Conservation (phyloP, 2,888 invertebrate species). For the Drosophila cracens region DNA sequence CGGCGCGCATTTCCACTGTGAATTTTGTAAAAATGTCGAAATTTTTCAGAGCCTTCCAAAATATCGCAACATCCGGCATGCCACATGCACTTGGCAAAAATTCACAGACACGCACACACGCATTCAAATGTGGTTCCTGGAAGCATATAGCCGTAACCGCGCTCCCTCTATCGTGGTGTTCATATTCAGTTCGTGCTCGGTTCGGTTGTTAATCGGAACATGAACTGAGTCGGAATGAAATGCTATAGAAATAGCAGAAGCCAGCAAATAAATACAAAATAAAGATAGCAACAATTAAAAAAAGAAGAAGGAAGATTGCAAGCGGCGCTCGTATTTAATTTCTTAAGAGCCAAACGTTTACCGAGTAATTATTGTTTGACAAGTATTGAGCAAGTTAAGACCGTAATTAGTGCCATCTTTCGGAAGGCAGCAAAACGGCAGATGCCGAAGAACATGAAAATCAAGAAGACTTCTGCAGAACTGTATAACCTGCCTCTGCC, state of each 20-base stretch:
- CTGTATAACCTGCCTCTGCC: background rate
- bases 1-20: conserved; percentile 46
- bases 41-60: conserved; percentile 68
- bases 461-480: conserved; percentile 26
- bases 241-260: background rate
- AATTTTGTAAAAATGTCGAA: conserved; percentile 62
- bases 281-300: conserved; percentile 32
- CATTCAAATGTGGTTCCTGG: conserved; percentile 1
- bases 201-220: conserved; percentile 57
- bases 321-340: conserved; percentile 41
- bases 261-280: conserved; percentile 8
- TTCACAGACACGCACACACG: background rate
- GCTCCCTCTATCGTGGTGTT: background rate
- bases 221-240: conserved; percentile 29
- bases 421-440: conserved; percentile 22
- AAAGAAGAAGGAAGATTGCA: background rate
- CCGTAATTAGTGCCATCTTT: conserved; percentile 69
- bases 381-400: conserved; percentile 70
- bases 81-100: conserved; percentile 66
- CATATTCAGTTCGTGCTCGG: conserved; percentile 12
- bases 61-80: conserved; percentile 72
- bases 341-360: conserved; percentile 45
- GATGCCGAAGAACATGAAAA: conserved; percentile 22
- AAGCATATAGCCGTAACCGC: conserved; percentile 25
- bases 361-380: conserved; percentile 75